Evolutionary conservation across 2,797 vertebrate species (phyloP), one percentile per base, ranked within the genome.

Genomic region (Myoxocephalus aenaeus): DNA sequence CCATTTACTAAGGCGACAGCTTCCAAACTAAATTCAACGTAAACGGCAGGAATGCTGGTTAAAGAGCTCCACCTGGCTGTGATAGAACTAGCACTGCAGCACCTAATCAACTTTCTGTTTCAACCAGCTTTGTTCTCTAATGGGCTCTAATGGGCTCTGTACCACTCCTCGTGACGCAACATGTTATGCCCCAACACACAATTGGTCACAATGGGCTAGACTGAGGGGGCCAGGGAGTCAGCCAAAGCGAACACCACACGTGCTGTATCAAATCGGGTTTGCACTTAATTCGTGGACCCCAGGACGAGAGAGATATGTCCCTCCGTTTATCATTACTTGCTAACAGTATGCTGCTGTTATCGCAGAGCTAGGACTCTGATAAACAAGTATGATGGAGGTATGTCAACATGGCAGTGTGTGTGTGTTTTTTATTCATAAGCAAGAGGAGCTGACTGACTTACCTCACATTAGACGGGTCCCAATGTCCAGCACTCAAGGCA

Each of bases 391-490:
- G 40, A 42, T 42, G 9, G 13, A 42, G 40, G 40, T 42, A 42
- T 14, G 1, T 42, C 40, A 42, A 42, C 40, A 42, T 42, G 40
- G 40, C 40, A 42, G 14, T 42, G 14, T 13, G 14, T 13, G 14
- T 42, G 13, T 42, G 13, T 42, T 42, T 42, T 42, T 4, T 15
- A 42, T 42, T 42, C 4, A 14, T 15, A 42, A 72, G 54, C 27
- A 59, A 80, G 66, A 70, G 27, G 62, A 70, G 32, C 64, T 61
- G 71, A 46, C 61, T 80, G 83, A 88, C 74, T 83, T 85, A 89
- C 87, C 83, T 90, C 58, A 84, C 64, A 67, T 59, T 66, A 65
- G 42, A 64, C 56, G 11, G 70, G 57, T 71, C 58, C 15, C 25
- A 34, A 27, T 57, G 25, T 75, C 40, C 62, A 82, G 40, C 18